phyloP scores from a whole-genome alignment of 2,113 vertebrate genomes.

The Phylloscopus whistleri region DNA sequence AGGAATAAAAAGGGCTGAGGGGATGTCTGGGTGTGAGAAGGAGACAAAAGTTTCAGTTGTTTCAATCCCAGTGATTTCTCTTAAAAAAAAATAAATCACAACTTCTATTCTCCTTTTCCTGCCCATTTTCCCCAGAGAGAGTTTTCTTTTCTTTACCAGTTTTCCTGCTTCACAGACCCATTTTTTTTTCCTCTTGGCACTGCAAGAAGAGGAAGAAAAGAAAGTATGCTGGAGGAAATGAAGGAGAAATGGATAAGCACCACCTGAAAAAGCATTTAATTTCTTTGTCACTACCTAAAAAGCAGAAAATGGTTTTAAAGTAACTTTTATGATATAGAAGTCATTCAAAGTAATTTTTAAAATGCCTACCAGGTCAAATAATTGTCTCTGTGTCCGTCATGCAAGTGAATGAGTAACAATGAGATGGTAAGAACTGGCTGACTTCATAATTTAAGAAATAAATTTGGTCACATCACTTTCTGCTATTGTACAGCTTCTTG shows the following conservation, averaged over 20 bases:
- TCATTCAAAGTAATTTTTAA: neutral
- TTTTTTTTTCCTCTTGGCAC: neutral
- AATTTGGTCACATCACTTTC: neutral
- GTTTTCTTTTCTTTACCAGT: neutral
- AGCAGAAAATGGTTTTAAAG: neutral
- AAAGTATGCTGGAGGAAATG: neutral
- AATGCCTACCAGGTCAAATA: neutral
- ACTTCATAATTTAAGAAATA: neutral
- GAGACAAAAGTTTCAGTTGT: neutral
- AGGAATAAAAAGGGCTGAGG: neutral
- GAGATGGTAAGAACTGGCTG: neutral
- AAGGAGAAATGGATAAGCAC: neutral
- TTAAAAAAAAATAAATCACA: neutral
- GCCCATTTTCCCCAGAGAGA: neutral
- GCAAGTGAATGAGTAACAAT: neutral
- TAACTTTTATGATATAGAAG: neutral
- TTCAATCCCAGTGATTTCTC: neutral
- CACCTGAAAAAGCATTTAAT: neutral
- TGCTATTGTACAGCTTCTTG: neutral
- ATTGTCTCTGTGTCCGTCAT: neutral
- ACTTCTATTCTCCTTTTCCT: neutral
- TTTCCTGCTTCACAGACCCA: neutral
- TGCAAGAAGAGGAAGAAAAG: neutral
- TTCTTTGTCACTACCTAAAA: neutral
- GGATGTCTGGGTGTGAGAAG: neutral